Evolutionary conservation across 1,140 invertebrate genomes (phyloP).

Genomic region (Drosophila ogumai): DNA sequence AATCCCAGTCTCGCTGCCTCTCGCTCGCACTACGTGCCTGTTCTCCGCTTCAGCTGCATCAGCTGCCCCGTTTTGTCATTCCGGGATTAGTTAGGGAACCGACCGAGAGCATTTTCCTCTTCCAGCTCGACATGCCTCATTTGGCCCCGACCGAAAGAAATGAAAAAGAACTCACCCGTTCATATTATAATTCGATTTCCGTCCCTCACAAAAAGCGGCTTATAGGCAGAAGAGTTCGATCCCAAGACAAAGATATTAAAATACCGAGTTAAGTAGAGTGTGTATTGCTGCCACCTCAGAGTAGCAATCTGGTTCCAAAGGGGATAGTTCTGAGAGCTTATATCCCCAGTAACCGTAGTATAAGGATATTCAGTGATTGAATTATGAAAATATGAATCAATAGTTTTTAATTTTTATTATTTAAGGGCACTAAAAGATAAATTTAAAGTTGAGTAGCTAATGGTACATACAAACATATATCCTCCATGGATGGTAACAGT

Average conservation of each 20-base stretch:
- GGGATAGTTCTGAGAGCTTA: neutral
- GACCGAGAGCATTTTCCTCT: constrained; percentile 3
- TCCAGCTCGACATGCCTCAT: constrained; percentile 44
- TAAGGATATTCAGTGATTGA: fast-evolving
- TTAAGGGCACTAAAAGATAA: neutral
- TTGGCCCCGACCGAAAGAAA: constrained; percentile 13
- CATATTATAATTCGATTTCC: constrained; percentile 70
- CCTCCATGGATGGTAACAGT: neutral
- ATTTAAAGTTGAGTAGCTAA: neutral
- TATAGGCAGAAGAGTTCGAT: constrained; percentile 36
- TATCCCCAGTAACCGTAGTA: neutral
- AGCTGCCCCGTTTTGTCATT: constrained; percentile 57
- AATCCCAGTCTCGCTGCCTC: constrained; percentile 12
- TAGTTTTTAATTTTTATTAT: neutral
- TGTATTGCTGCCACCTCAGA: neutral
- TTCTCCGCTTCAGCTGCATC: constrained; percentile 31
- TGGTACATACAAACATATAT: too few relatives aligned
- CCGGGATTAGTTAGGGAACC: constrained; percentile 47
- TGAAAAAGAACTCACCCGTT: constrained; percentile 34
- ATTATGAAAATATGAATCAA: neutral
- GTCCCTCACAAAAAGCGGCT: constrained; percentile 51
- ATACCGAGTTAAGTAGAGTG: constrained; percentile 42
- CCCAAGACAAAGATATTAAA: constrained; percentile 31
- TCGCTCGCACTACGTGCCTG: constrained; percentile 11
- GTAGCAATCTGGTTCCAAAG: neutral